Evolutionary conservation across 2,888 invertebrate genomes (phyloP).

Genomic region (Neoascia interrupta): DNA sequence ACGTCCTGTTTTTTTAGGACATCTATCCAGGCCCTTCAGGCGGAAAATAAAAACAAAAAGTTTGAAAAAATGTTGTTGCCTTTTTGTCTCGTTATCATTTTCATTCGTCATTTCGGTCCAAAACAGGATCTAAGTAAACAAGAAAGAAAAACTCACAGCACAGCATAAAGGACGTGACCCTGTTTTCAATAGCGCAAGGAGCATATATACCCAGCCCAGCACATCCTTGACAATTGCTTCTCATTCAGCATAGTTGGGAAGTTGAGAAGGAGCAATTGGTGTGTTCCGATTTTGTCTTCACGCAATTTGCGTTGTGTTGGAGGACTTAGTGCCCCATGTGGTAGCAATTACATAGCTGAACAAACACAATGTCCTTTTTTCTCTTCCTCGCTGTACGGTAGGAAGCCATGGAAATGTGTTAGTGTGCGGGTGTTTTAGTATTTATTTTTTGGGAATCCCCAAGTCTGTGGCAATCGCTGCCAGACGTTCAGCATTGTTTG

Average conservation of each 20-base stretch:
- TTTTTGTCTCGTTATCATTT: constrained; percentile 45
- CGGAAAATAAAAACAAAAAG: constrained; percentile 26
- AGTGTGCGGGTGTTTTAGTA: constrained; percentile 2
- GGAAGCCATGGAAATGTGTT: constrained; percentile 49
- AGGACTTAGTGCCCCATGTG: constrained; percentile 60
- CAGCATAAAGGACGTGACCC: constrained; percentile 26
- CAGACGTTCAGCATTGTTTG: constrained; percentile 53
- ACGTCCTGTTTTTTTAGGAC: constrained; percentile 68
- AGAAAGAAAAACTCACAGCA: constrained; percentile 2
- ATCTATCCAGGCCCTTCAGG: constrained; percentile 34
- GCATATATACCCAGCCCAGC: no score
- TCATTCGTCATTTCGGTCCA: constrained; percentile 38
- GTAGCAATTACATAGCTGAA: constrained; percentile 66
- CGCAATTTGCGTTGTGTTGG: constrained; percentile 57
- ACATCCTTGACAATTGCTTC: constrained; percentile 50
- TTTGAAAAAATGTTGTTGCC: constrained; percentile 29
- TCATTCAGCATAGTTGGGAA: no score
- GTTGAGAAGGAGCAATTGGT: constrained; percentile 31
- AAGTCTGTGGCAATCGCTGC: constrained; percentile 54
- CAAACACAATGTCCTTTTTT: constrained; percentile 58
- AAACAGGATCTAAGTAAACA: constrained; percentile 64
- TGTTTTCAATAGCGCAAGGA: no score
- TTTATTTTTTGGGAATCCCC: constrained; percentile 45
- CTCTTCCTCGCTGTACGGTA: neutral
- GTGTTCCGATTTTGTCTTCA: constrained; percentile 58